These are phyloP conservation scores for Schlechtendalia chinensis DNA, from an alignment of 1,140 invertebrate species.

Conservation along the genomic window DNA sequence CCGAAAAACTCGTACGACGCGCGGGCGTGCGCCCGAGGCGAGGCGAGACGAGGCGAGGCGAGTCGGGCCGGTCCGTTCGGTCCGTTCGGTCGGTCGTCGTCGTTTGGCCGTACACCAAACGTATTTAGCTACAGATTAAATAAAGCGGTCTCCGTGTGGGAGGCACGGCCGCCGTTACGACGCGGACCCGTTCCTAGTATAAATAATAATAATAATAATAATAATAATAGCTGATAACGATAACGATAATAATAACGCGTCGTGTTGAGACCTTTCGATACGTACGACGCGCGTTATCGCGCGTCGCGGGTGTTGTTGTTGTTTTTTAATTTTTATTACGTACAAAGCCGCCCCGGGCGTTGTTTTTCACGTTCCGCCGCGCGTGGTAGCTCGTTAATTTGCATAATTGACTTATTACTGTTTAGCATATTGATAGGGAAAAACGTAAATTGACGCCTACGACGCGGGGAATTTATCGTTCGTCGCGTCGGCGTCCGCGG, in stretches of 20 bases:
- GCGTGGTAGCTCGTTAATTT: constrained; percentile 48
- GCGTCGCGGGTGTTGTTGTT: background rate
- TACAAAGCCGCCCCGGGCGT: constrained; percentile 27
- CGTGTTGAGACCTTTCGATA: no score
- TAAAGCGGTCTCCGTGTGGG: constrained; percentile 19
- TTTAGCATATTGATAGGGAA: constrained; percentile 48
- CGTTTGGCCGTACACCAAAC: constrained; percentile 38
- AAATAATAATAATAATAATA: no score
- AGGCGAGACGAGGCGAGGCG: constrained; percentile 12
- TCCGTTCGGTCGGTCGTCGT: no score
- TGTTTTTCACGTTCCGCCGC: constrained; percentile 30
- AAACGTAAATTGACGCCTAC: constrained; percentile 49
- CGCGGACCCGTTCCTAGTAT: background rate
- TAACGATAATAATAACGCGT: no score
- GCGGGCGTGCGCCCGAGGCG: constrained; percentile 30
- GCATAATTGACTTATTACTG: constrained; percentile 49
- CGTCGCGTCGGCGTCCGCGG: background rate
- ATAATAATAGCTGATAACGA: no score
- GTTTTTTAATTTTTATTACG: constrained; percentile 29
- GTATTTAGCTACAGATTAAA: constrained; percentile 40
- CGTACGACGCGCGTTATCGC: no score
- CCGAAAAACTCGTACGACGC: constrained; percentile 12
- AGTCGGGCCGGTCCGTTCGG: background rate
- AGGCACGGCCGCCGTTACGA: background rate
- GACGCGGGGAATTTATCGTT: constrained; percentile 37